Conservation (phyloP, 1,140 invertebrate species). For the Teleogryllus occipitalis region DNA sequence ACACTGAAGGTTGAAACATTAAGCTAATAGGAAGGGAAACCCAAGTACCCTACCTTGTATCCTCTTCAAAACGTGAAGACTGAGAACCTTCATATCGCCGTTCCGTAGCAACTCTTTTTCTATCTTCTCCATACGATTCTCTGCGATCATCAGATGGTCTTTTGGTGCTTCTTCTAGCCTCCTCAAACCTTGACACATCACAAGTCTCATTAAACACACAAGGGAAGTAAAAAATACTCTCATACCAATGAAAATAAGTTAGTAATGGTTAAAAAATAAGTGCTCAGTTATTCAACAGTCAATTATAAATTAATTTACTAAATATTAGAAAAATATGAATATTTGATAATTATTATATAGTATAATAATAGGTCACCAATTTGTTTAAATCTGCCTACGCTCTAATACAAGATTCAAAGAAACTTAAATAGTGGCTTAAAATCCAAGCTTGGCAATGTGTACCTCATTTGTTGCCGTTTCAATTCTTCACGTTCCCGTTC, state of each 20-base stretch:
- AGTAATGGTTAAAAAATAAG: no score
- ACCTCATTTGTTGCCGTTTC: conserved; percentile 63
- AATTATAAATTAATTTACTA: no score
- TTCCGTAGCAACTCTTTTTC: conserved; percentile 21
- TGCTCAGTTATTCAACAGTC: no score
- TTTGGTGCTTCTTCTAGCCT: conserved; percentile 24
- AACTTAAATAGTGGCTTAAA: background rate
- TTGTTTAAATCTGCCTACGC: no score
- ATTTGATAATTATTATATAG: no score
- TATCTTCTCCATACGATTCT: conserved; percentile 18
- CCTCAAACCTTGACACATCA: conserved; percentile 21
- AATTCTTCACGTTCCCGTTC: conserved; percentile 74
- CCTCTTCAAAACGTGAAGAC: conserved; percentile 15
- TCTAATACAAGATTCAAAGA: background rate
- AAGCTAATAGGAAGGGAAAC: no score
- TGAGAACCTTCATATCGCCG: conserved; percentile 17
- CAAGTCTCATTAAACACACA: no score
- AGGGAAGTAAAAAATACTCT: no score
- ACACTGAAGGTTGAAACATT: no score
- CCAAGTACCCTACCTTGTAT: background rate
- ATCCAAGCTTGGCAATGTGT: background rate
- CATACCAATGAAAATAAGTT: no score
- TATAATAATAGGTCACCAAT: no score
- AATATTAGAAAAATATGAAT: no score
- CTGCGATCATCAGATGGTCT: conserved; percentile 24